Evolutionary conservation across 2,797 vertebrate genomes (phyloP), one percentile per base, ranked within the genome.

Genomic region (Nannoperca australis): DNA sequence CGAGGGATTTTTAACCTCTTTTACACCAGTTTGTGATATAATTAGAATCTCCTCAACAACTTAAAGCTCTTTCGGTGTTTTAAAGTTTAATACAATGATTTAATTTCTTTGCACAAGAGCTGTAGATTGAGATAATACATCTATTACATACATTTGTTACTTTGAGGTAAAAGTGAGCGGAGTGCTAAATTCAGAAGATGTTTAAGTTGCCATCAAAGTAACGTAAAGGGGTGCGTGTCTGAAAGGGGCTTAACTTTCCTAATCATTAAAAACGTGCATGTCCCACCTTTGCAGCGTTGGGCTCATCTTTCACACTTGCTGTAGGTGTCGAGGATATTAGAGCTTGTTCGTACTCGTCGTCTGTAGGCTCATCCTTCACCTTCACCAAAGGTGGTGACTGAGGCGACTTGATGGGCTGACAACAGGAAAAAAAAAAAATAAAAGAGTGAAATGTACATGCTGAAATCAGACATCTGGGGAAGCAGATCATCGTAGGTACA

Each of bases 361-460:
- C 98, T 91, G 97, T 92, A 55, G 98, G 98, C 93, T 99, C 98
- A 84, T 99, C 98, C 93, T 99, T 99, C 92, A 99, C 97, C 88
- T 96, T 96, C 91, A 98, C 94, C 91, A 95, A 76, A 56, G 95
- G 90, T 7, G 96, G 92, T 64, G 95, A 96, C 61, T 93, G 92
- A 85, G 94, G 94, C 59, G 90, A 88, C 79, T 94, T 93, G 89
- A 92, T 84, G 78, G 70, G 7, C 51, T 38, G 27, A 32, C 13
- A 38, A 62, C 5, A 22, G 8, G 1, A 9, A 12, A 30, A 7
- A 40, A 1, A 18, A 36, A 18, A 66, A 17, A 38, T n/a, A n/a
- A n/a, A 27, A 27, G 24, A 27, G 24, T 27, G 3, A 63, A 24
- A 12, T 32, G 22, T 45, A 12, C n/a, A 24, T 24, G 1, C 13